Evolutionary conservation across 2,797 vertebrate species (phyloP).

Genomic region (Pristis pectinata): DNA sequence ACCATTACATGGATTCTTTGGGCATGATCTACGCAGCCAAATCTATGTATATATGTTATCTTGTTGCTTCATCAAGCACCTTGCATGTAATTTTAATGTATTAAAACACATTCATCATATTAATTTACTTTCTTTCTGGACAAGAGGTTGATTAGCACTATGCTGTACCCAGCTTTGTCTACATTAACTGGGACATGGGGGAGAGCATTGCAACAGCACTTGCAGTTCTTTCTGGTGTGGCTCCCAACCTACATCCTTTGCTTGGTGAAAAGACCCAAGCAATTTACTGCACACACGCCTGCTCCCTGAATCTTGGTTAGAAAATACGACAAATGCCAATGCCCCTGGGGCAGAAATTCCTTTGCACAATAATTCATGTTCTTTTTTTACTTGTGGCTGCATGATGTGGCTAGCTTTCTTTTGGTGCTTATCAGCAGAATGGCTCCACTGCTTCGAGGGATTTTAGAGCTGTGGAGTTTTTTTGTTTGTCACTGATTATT

Average conservation of each 20-base stretch:
- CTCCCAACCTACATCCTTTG: conserved; percentile 40
- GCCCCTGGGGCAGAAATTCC: conserved; percentile 50
- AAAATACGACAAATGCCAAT: conserved; percentile 47
- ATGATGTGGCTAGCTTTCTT: conserved; percentile 39
- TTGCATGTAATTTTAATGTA: neutral
- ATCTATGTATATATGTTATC: neutral
- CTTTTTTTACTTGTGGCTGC: conserved; percentile 44
- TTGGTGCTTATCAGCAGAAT: neutral
- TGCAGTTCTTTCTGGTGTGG: conserved; percentile 16
- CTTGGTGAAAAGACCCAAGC: conserved; percentile 42
- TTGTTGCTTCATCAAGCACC: neutral
- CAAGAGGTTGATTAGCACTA: neutral
- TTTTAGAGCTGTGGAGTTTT: neutral
- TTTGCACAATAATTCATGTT: conserved; percentile 45
- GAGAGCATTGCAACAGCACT: conserved; percentile 36
- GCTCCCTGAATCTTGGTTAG: conserved; percentile 43
- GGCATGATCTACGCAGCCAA: neutral
- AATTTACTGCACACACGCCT: conserved; percentile 42
- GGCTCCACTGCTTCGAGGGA: neutral
- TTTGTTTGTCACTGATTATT: neutral
- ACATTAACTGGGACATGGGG: neutral
- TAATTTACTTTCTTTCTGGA: neutral
- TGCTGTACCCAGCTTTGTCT: neutral
- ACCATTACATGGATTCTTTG: neutral
- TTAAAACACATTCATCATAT: neutral